phyloP scores from a whole-genome alignment of 2,797 vertebrate species.

The Geotrypetes seraphini region DNA sequence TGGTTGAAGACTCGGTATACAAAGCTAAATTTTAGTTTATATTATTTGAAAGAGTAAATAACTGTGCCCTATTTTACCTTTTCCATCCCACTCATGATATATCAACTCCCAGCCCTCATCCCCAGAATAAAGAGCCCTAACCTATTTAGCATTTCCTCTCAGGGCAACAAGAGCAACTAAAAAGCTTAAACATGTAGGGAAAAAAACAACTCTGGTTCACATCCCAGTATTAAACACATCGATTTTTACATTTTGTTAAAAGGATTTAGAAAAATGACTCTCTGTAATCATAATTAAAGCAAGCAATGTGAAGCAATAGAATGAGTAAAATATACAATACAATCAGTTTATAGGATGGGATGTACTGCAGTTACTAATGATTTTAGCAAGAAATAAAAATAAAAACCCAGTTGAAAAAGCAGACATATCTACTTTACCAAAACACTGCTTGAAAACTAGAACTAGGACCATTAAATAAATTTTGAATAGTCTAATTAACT shows the following conservation, averaged over 20 bases:
- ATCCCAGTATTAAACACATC: slow-evolving; percentile 14
- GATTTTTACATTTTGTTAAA: slow-evolving; percentile 23
- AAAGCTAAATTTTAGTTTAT: no score
- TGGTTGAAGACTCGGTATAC: no score
- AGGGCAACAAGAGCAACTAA: no score
- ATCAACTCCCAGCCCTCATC: no score
- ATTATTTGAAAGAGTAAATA: no score
- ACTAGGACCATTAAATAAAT: slow-evolving; percentile 56
- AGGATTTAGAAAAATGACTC: slow-evolving; percentile 37
- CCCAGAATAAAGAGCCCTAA: no score
- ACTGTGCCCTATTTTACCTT: no score
- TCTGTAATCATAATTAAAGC: slow-evolving; percentile 40
- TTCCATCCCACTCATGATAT: no score
- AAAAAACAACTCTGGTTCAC: neutral
- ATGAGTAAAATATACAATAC: slow-evolving; percentile 29
- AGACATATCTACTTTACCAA: slow-evolving; percentile 14
- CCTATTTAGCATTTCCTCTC: no score
- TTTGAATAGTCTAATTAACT: slow-evolving; percentile 63
- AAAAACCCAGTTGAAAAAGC: slow-evolving; percentile 1
- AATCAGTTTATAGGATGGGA: slow-evolving; percentile 16
- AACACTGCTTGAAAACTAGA: slow-evolving; percentile 20
- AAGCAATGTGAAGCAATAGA: slow-evolving; percentile 40
- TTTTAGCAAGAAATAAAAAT: slow-evolving; percentile 6
- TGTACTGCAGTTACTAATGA: slow-evolving; percentile 23
- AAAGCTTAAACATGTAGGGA: neutral